Conservation (phyloP, 2,113 vertebrate species). For the Pluvialis apricaria region DNA sequence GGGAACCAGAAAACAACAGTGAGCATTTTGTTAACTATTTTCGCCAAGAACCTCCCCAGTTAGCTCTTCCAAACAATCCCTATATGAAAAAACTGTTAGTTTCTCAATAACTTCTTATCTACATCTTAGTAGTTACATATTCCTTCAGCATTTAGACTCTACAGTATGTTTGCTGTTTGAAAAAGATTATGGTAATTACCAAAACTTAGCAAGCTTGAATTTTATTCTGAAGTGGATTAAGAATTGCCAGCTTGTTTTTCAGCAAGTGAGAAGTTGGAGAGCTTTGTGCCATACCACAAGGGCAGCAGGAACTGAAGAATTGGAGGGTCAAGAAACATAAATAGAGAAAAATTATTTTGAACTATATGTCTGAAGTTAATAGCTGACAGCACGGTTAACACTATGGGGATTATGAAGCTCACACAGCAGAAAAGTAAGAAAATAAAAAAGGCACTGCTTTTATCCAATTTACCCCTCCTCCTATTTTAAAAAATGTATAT, state of each 20-base stretch:
- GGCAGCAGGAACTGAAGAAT: background rate
- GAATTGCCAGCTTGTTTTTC: background rate
- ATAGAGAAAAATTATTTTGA: background rate
- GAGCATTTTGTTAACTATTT: background rate
- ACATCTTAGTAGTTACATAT: background rate
- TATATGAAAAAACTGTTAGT: background rate
- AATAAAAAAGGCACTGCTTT: background rate
- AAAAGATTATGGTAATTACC: background rate
- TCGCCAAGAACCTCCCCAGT: background rate
- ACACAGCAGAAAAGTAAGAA: background rate
- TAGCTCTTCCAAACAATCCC: background rate
- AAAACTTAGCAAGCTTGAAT: background rate
- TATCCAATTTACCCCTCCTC: fast-evolving
- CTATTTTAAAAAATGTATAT: too few relatives aligned
- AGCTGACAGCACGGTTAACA: background rate
- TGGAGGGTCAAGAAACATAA: background rate
- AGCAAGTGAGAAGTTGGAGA: background rate
- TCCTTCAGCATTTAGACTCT: background rate
- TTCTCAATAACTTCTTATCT: background rate
- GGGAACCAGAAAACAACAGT: background rate
- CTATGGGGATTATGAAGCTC: background rate
- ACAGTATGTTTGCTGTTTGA: background rate
- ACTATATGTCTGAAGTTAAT: background rate
- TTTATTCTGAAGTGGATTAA: background rate
- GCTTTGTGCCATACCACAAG: background rate